Conservation (phyloP, 2,797 vertebrate genomes). For the Aotus griseimembra region DNA sequence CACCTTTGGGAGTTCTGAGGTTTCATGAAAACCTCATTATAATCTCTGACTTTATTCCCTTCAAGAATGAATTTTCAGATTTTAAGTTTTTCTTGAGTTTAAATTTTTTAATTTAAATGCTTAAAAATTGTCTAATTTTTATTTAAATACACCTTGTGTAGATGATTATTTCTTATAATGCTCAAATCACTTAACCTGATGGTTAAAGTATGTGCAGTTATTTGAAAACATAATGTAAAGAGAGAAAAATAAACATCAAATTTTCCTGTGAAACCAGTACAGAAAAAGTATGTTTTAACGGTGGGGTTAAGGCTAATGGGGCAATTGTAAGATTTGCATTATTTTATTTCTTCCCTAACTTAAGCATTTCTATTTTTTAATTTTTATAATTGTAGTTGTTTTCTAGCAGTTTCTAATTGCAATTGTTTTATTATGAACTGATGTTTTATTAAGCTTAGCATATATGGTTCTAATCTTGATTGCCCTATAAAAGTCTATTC, state of each 20-base stretch:
- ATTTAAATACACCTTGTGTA: not conserved
- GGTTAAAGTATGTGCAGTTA: not conserved
- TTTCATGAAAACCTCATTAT: not conserved
- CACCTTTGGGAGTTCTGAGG: not conserved
- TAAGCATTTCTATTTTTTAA: not conserved
- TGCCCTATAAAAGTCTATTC: conserved; percentile 24
- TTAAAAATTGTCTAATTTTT: not conserved
- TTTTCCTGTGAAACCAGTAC: not conserved
- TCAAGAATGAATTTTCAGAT: not conserved
- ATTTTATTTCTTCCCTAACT: not conserved
- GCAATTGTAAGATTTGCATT: conserved; percentile 8
- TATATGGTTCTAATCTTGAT: conserved; percentile 55
- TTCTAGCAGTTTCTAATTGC: not conserved
- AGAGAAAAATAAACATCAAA: not conserved
- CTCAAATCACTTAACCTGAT: not conserved
- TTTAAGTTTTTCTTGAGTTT: not conserved
- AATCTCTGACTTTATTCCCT: not conserved
- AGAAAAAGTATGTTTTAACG: conserved; percentile 22
- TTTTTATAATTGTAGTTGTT: not conserved
- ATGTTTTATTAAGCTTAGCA: conserved; percentile 36
- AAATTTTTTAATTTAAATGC: not conserved
- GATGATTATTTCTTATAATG: not conserved
- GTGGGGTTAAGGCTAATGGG: not conserved
- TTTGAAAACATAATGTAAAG: conserved; percentile 40
- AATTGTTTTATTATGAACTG: conserved; percentile 16